Evolutionary conservation across 2,888 invertebrate genomes (phyloP).

Genomic region (Oscheius myriophilus): DNA sequence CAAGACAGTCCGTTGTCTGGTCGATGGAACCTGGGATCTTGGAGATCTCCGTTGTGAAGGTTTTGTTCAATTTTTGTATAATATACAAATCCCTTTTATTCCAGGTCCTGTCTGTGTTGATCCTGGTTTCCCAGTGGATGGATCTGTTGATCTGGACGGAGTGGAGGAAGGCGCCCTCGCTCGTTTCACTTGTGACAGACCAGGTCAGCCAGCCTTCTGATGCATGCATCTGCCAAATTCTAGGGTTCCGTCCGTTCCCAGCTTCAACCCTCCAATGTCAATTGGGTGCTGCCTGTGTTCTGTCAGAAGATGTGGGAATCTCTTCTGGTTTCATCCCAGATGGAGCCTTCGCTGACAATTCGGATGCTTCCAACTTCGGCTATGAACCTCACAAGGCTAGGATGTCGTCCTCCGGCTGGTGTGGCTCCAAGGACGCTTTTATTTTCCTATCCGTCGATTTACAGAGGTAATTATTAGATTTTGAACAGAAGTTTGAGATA

Average conservation of each 20-base stretch:
- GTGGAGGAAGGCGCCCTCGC: conserved; percentile 84
- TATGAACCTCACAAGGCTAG: conserved; percentile 76
- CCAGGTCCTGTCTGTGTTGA: conserved; percentile 89
- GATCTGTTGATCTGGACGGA: conserved; percentile 81
- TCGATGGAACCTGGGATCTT: conserved; percentile 95
- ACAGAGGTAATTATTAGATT: conserved; percentile 77
- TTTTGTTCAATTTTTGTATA: conserved; percentile 30
- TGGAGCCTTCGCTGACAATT: conserved; percentile 84
- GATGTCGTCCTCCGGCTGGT: conserved; percentile 70
- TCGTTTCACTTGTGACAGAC: conserved; percentile 86
- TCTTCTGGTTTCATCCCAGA: conserved; percentile 92
- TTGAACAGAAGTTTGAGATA: background rate
- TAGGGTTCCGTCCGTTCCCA: conserved; percentile 64
- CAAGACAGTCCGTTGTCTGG: conserved; percentile 87
- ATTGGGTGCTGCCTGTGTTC: conserved; percentile 88
- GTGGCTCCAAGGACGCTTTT: conserved; percentile 87
- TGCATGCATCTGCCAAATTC: background rate
- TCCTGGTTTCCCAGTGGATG: conserved; percentile 92
- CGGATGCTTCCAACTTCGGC: conserved; percentile 76
- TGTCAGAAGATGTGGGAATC: conserved; percentile 88
- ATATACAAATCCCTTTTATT: background rate
- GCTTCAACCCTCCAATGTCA: conserved; percentile 61
- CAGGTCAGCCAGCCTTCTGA: conserved; percentile 75
- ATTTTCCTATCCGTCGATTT: conserved; percentile 94
- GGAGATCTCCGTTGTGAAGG: conserved; percentile 92